Base-by-base conservation (phyloP, 2,888 invertebrate species). In the Aelia acuminata region DNA sequence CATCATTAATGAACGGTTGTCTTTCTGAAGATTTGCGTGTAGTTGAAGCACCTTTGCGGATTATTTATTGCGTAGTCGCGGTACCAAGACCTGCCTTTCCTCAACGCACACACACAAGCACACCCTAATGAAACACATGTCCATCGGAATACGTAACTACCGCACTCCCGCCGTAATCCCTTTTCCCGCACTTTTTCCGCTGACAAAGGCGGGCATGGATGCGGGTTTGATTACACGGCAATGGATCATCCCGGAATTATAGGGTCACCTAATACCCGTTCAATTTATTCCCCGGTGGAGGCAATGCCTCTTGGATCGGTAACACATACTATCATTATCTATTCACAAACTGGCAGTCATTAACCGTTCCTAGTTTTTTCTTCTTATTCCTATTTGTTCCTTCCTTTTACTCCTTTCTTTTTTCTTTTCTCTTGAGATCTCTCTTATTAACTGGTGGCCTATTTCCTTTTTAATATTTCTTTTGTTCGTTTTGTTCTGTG, bases 271-370 rank as follows among this genome's bases (percentile, higher is more conserved):
- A 75, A 75, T 39, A 22, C 39, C 75, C 5, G 22, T 10, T 39
- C 75, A 39, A 75, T 75, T 75, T 75, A 75, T 75, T 75, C n/a
- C 35, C 39, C 39, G 22, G 10, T 4, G 39, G 39, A 75, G 39
- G 75, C 75, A 18, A 75, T 75, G 75, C 75, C 39, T 75, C 75
- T 75, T 75, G 39, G 18, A 75, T 75, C 75, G 35, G 75, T 75
- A 75, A 75, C 75, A 75, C 75, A 75, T 75, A 35, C 75, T 75
- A 75, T 75, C 75, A 75, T 75, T 75, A 39, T 75, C 75, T 75
- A 39, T 75, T 75, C 75, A 75, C 75, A 75, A 43, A 35, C 75
- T 35, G 20, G 7, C 75, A 39, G 26, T 57, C 57, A 57, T 57
- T 57, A 57, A 57, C 26, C 13, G 26, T 57, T 26, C 26, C 57